phyloP scores from a whole-genome alignment of 2,113 vertebrate species.

The Ascaphus truei region DNA sequence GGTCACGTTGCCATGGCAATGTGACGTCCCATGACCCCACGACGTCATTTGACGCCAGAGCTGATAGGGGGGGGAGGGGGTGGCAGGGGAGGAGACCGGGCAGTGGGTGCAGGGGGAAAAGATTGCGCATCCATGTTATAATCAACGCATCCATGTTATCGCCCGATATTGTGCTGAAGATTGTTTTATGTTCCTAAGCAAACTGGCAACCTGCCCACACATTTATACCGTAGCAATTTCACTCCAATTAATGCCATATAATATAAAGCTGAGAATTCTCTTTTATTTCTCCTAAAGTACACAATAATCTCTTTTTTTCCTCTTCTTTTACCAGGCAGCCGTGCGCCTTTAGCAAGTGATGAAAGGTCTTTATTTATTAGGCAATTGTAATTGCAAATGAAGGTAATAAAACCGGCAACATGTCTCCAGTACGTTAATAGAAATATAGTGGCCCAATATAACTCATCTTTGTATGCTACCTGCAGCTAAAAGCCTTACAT shows the following conservation, averaged over 20 bases:
- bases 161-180: conserved; percentile 1
- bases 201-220: conserved; percentile 1
- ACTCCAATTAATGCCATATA: conserved; percentile 31
- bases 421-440: conserved; percentile 31
- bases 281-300: conserved; percentile 25
- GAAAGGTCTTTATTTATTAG: conserved; percentile 33
- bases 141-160: no score
- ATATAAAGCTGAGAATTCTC: conserved; percentile 28
- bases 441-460: conserved; percentile 34
- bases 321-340: conserved; percentile 7
- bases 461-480: conserved; percentile 33
- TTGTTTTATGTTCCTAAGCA: conserved; percentile 1
- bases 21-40: no score
- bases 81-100: no score
- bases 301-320: conserved; percentile 16
- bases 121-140: no score
- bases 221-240: conserved; percentile 28
- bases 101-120: no score
- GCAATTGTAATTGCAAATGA: conserved; percentile 37
- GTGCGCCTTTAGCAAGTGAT: conserved; percentile 7
- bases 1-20: no score
- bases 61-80: no score
- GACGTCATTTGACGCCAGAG: no score
- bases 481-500: conserved; percentile 33
- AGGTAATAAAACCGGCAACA: conserved; percentile 34